Evolutionary conservation across 2,888 invertebrate genomes (phyloP), one percentile per base, ranked within the genome.

Genomic region (Notocelia uddmanniana): DNA sequence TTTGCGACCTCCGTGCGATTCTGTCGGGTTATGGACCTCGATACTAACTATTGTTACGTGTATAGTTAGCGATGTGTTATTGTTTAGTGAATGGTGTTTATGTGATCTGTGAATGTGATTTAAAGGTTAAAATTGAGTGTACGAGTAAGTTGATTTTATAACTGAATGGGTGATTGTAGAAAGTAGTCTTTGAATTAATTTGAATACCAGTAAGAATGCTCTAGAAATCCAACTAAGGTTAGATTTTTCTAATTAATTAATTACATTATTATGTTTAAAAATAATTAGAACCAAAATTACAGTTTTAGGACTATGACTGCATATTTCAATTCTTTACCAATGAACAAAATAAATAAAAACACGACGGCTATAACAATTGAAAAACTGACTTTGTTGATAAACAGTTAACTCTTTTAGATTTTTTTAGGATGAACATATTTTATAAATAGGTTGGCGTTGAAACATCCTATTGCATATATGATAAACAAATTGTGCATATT

Each of bases 21-120:
- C 52, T n/a, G 21, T 37, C 64, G 52, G 37, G 52, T 37, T 13
- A 64, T 64, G 52, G 13, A 52, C 37, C n/a, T 64, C n/a, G 52
- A 19, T 54, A 18, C n/a, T 9, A 15, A 37, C 21, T 64, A 21
- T 54, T 11, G 23, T 54, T 64, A 52, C 37, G 64, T 64, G 15
- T 54, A 64, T 10, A 64, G 64, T 37, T 64, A 50, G 60, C 60
- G 60, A 48, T 60, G 26, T 48, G 59, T n/a, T 41, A 13, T 21
- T 62, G 26, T 48, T 50, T 19, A 15, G 52, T 54, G 52, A 6
- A 3, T 6, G 3, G 37, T 21, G 34, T n/a, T 31, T 21, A 11
- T 54, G 64, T 54, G 64, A 63, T 2, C 15, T 34, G 34, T 34
- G 19, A 23, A 10, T 37, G 52, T 37, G 52, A 9, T 21, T n/a